Percentiles rank a stretch among this genome's conserved stretches.
phyloP scores from a whole-genome alignment of 2,888 invertebrate species.

The Stegophylla sp. region DNA sequence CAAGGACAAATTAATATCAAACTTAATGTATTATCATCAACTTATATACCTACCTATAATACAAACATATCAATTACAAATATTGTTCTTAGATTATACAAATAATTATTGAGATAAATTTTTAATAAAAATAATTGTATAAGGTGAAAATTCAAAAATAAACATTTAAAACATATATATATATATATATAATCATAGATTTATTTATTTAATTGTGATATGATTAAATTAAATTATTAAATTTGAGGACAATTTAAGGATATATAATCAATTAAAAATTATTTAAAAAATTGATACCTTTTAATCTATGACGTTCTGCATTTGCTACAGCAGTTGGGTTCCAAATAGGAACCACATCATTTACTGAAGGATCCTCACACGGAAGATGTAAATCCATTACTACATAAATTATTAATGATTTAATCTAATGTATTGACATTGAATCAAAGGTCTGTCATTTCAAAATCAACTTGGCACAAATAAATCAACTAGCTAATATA shows the following conservation, averaged over 20 bases:
- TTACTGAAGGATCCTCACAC: constrained; percentile 36
- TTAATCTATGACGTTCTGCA: constrained; percentile 42
- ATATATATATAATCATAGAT: no score
- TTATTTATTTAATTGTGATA: no score
- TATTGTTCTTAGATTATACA: no score
- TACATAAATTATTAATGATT: constrained; percentile 19
- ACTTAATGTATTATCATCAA: no score
- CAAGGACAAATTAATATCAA: not conserved
- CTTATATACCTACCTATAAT: no score
- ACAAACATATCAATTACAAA: no score
- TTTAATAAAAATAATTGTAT: not conserved
- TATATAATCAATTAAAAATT: not conserved
- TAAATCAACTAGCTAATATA: constrained; percentile 5
- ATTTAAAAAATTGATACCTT: constrained; percentile 37
- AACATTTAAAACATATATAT: not conserved
- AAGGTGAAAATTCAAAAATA: not conserved
- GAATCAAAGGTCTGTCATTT: constrained; percentile 48
- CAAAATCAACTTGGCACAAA: constrained; percentile 58
- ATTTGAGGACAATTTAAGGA: not conserved
- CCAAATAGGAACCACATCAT: constrained; percentile 56
- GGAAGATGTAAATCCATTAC: constrained; percentile 58
- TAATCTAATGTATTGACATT: constrained; percentile 45
- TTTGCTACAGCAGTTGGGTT: constrained; percentile 46
- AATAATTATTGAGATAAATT: no score
- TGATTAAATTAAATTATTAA: not conserved